Base-by-base conservation (phyloP, 2,888 invertebrate species). In the Rhagonycha fulva region DNA sequence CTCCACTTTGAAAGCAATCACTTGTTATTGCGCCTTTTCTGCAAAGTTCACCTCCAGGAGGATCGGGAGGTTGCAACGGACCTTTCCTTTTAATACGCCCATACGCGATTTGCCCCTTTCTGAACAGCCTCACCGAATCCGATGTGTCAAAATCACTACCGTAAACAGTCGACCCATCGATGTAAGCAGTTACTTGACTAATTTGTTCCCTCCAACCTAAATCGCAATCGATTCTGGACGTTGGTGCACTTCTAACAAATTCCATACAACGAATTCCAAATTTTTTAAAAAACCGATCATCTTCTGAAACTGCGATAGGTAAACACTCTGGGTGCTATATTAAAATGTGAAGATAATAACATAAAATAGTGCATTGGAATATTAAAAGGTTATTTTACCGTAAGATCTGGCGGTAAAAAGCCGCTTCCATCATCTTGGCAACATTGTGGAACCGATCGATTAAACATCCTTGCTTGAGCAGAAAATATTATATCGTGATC, bases 401-500 rank as follows among this genome's bases (percentile, higher is more conserved):
- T 88, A 72, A 93, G 89, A 80, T 93, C 91, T 23, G 89, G 88
- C 0, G 92, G 90, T 76, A 93, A 89, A 75, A 92, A 90, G 66
- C 89, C 91, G 67, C 87, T 86, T 7, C 93, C 93, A 5, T 90
- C 91, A 76, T 90, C 89, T 70, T 90, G 89, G 84, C 95, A 95
- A 85, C 96, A 95, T 81, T 94, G 90, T 32, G 96, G 94, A 73
- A 95, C 92, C 0, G 94, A 93, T 9, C 94, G 93, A 84, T 95
- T 94, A 83, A 95, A 94, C 9, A 94, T 93, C 81, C 92, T 89
- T 1, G 94, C 92, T 82, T 94, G 94, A 0, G 93, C 94, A 4
- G 94, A 93, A 0, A 94, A 93, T 62, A 94, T 95, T 79, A 97
- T 88, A 85, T 97, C 97, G 83, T 97, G 97, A 85, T 97, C 97